Evolutionary conservation across 2,113 vertebrate genomes (phyloP).

Genomic region (Microtus richardsoni): DNA sequence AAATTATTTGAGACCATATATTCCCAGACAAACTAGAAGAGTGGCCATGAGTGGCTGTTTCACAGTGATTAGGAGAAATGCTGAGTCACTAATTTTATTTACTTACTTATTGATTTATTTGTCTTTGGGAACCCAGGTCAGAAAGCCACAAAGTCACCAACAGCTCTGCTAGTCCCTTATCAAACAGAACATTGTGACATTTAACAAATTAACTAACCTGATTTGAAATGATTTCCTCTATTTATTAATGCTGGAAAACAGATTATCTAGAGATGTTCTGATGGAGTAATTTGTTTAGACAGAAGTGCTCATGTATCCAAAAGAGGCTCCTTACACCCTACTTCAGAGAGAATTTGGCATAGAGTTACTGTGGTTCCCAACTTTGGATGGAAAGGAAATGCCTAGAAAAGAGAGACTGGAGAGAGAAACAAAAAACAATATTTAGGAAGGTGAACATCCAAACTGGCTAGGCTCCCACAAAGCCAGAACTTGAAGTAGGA

Average conservation of each 20-base stretch:
- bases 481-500: too few relatives aligned
- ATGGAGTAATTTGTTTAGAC: not conserved
- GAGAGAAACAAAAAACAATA: not conserved
- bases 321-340: not conserved
- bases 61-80: not conserved
- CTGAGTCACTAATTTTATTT: not conserved
- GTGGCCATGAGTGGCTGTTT: rapidly evolving
- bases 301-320: rapidly evolving
- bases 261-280: not conserved
- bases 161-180: not conserved
- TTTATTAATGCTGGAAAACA: not conserved
- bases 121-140: not conserved
- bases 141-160: not conserved
- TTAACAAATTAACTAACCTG: not conserved
- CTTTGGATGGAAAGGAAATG: not conserved
- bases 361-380: not conserved
- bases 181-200: not conserved
- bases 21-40: not conserved
- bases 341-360: not conserved
- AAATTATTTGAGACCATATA: not conserved
- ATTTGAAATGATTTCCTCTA: not conserved
- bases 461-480: too few relatives aligned
- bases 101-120: not conserved
- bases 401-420: not conserved
- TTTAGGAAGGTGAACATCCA: too few relatives aligned